Percentiles rank a stretch among this genome's conserved stretches.
These are phyloP conservation scores for Albula glossodonta DNA, from an alignment of 2,113 vertebrate species.

Conservation along the genomic window DNA sequence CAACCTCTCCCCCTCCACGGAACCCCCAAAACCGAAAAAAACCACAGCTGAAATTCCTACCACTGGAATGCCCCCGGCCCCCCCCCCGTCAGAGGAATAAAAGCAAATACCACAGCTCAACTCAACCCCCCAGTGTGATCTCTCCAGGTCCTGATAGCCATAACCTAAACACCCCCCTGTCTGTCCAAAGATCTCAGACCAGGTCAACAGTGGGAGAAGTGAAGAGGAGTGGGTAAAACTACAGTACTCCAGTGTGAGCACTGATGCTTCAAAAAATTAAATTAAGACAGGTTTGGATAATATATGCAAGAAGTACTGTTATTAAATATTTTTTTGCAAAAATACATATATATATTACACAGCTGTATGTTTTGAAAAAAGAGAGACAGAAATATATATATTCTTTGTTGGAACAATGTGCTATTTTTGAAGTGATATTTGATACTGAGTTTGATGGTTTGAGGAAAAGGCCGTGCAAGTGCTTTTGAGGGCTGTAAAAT, in stretches of 20 bases:
- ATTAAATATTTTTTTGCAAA: conserved; percentile 11
- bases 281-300: conserved; percentile 34
- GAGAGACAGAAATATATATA: conserved; percentile 38
- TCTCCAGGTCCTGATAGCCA: background rate
- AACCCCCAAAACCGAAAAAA: no score
- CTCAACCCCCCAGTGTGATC: background rate
- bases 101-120: background rate
- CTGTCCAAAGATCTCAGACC: background rate
- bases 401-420: conserved; percentile 43
- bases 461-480: conserved; percentile 54
- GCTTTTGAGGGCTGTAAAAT: conserved; percentile 51
- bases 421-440: conserved; percentile 57
- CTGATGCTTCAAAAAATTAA: conserved; percentile 21
- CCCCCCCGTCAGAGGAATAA: background rate
- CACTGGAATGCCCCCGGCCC: background rate
- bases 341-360: conserved; percentile 11
- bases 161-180: background rate
- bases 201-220: conserved; percentile 22
- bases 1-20: background rate
- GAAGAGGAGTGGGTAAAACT: conserved; percentile 16
- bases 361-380: conserved; percentile 26
- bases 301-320: conserved; percentile 24
- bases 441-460: conserved; percentile 48
- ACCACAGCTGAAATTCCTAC: background rate
- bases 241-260: conserved; percentile 10